These are phyloP conservation scores for Etheostoma nigrum DNA, from an alignment of 2,797 vertebrate species.

Conservation along the genomic window DNA sequence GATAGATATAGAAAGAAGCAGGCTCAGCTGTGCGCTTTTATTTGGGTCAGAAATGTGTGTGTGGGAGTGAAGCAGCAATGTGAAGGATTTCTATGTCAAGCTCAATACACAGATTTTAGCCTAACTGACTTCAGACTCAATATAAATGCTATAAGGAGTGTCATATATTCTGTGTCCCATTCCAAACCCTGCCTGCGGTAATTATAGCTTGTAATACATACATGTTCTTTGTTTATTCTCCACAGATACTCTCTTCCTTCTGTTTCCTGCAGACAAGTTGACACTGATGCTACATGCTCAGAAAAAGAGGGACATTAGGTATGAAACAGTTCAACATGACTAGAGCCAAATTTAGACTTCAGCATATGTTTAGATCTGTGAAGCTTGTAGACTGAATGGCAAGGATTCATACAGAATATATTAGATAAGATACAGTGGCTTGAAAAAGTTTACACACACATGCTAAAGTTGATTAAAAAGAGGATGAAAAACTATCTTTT, in stretches of 20 bases:
- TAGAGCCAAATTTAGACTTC: background rate
- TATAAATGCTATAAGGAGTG: background rate
- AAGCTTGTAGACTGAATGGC: background rate
- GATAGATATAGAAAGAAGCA: slow-evolving; percentile 54
- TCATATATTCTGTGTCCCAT: slow-evolving; percentile 5
- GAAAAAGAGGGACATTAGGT: background rate
- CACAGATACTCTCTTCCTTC: slow-evolving; percentile 12
- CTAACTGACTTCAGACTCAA: background rate
- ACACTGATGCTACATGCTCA: slow-evolving; percentile 1
- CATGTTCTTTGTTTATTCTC: slow-evolving; percentile 20
- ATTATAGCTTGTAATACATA: slow-evolving; percentile 49
- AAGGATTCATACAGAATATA: slow-evolving; percentile 1
- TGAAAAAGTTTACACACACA: too few species aligned
- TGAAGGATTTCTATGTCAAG: slow-evolving; percentile 27
- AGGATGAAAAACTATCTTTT: too few species aligned
- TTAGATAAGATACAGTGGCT: background rate
- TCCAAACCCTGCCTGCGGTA: slow-evolving; percentile 18
- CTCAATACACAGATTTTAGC: slow-evolving; percentile 3
- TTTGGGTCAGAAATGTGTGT: slow-evolving; percentile 71
- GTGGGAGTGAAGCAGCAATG: slow-evolving; percentile 23
- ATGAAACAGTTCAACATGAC: background rate
- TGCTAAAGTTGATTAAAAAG: too few species aligned
- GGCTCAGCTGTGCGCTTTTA: slow-evolving; percentile 59
- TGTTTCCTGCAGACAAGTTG: slow-evolving; percentile 11
- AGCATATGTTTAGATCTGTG: background rate